Base-by-base conservation (phyloP, 2,888 invertebrate genomes). In the Prosapia bicincta region DNA sequence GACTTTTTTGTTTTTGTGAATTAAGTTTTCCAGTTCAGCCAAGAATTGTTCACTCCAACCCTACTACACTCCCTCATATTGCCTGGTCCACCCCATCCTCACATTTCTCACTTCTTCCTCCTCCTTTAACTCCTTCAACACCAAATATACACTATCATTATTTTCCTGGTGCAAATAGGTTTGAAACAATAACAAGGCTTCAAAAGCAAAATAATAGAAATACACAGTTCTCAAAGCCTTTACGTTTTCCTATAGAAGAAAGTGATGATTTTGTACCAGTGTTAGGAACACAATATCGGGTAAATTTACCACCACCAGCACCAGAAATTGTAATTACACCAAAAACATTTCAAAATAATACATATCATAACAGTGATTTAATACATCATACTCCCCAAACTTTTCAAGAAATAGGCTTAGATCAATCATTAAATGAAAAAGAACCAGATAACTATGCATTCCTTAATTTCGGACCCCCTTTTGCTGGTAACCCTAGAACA, bases 11-110 rank as follows among this genome's bases (percentile, higher is more conserved):
- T 5, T 67, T 23, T 72, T 69, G 26, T 65, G 30, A 54, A 69
- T 74, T 6, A 74, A 74, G 74, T 65, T 74, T 74, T 69, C 74
- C 74, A 74, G 74, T 54, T 65, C 65, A 74, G 25, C 28, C 65
- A 25, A 69, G 74, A 43, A 69, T 26, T 24, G 28, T 28, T 9
- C 74, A 74, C 30, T 32, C 54, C n/a, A 74, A 65, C 23, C 65
- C 66, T 1, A 43, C 74, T 3, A 3, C 20, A 26, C n/a, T 25
- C 15, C 54, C 54, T 26, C 24, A 30, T 6, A 69, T 24, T 23
- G 20, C 74, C 20, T 74, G 74, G 74, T 25, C 74, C 13, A 69
- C 69, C 5, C 26, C 69, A 65, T 28, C 74, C 43, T 69, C 74
- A 25, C 71, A 71, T 13, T 69, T 74, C 7, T 30, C 74, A 24